Conservation (phyloP, 2,888 invertebrate species). For the Dicyrtoma fusca region DNA sequence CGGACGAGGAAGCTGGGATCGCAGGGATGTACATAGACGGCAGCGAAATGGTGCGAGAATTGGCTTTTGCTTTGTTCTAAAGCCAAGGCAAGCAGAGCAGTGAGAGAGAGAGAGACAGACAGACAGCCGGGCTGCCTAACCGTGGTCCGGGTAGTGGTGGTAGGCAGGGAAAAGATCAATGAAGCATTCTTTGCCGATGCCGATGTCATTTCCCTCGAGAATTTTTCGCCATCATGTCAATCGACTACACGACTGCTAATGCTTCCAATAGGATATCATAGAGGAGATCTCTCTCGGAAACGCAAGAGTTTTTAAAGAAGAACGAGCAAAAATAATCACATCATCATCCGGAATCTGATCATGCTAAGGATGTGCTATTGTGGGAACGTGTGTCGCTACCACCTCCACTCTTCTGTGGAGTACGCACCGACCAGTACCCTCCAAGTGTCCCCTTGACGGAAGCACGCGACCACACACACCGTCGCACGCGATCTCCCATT, state of each 20-base stretch:
- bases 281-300: not conserved
- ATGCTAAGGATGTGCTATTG: conserved; percentile 38
- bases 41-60: not conserved
- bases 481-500: conserved; percentile 40
- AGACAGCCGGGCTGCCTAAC: not conserved
- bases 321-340: conserved; percentile 45
- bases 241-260: conserved; percentile 38
- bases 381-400: conserved; percentile 32
- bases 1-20: not conserved
- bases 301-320: conserved; percentile 25
- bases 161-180: conserved; percentile 47
- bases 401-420: not conserved
- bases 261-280: conserved; percentile 15
- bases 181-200: conserved; percentile 45
- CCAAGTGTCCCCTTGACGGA: conserved; percentile 2
- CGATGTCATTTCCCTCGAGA: conserved; percentile 55
- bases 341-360: conserved; percentile 42
- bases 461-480: conserved; percentile 27
- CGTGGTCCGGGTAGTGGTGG: not conserved
- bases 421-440: not conserved
- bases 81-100: not conserved
- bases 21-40: not conserved
- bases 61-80: conserved; percentile 3
- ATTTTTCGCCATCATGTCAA: conserved; percentile 51
- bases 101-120: not conserved